Evolutionary conservation across 2,888 invertebrate genomes (phyloP), one percentile per base, ranked within the genome.

Genomic region (Mactromeris polynyma): DNA sequence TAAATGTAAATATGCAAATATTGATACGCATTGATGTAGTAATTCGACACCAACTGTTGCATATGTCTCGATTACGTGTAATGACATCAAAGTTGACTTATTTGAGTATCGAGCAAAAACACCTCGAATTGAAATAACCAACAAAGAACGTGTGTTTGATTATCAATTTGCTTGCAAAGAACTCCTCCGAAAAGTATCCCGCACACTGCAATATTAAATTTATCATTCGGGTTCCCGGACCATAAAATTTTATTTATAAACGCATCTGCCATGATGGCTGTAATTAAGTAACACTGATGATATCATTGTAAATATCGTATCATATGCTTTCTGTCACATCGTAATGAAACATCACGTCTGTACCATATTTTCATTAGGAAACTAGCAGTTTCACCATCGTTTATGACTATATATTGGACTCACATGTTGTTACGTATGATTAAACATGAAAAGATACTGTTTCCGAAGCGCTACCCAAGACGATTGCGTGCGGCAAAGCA

Each of bases 401-500:
- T 33, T 73, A 73, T 73, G 36, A 26, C 36, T 36, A 33, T 33
- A 73, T 36, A 73, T 73, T 73, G 36, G 36, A 73, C 73, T 73
- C 36, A 36, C 73, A 1, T 73, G 73, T 33, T 73, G 73, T 73
- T 26, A 73, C 36, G 36, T 19, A 33, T 73, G 31, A 73, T 73
- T 73, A 73, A 73, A 73, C 73, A 73, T 36, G 9, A 26, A 36
- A 36, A 73, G 73, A 73, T 73, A 73, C 73, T 73, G 19, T 36
- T 36, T 36, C 36, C 73, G 33, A 84, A 86, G 38, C 69, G 64
- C 54, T 78, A 81, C 83, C 87, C 84, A 82, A 84, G 77, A 69
- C 21, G 89, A 73, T 92, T 87, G 92, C 92, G 92, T 92, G 92
- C 89, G 33, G 26, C 58, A 31, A 73, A 33, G 26, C 86, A 83